These are phyloP conservation scores for Drosophila chauvacae DNA, from an alignment of 1,140 invertebrate genomes.

Conservation along the genomic window DNA sequence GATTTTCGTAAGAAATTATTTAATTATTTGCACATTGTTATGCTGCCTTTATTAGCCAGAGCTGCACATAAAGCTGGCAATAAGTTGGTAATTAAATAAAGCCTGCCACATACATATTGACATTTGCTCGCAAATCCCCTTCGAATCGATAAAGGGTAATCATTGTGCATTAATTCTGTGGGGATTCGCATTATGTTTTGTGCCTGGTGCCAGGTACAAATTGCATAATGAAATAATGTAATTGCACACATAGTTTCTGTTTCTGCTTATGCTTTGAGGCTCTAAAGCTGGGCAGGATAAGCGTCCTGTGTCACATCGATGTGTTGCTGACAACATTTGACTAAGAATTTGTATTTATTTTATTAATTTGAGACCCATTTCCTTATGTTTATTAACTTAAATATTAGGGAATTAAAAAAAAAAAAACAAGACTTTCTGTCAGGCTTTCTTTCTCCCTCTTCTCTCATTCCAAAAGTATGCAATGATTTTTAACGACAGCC, in stretches of 20 bases:
- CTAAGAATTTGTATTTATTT: background rate
- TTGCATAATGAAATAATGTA: background rate
- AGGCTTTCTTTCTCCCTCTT: background rate
- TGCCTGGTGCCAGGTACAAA: slow-evolving; percentile 5
- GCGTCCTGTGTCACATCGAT: background rate
- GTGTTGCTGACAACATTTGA: background rate
- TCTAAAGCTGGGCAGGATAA: background rate
- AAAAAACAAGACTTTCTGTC: too few species aligned
- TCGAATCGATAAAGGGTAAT: slow-evolving; percentile 5
- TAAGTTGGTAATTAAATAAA: slow-evolving; percentile 17
- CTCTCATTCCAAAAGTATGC: too few species aligned
- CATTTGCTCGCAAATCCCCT: slow-evolving; percentile 1
- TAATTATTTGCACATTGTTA: slow-evolving; percentile 2
- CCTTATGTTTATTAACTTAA: too few species aligned
- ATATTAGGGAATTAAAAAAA: too few species aligned
- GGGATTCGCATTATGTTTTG: background rate
- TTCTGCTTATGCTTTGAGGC: background rate
- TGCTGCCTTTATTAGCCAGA: slow-evolving; percentile 8
- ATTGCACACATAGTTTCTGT: background rate
- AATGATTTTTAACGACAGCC: too few species aligned
- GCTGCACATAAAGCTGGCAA: background rate
- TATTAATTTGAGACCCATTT: too few species aligned
- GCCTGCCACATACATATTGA: background rate
- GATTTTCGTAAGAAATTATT: background rate
- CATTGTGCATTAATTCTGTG: slow-evolving; percentile 1